These are phyloP conservation scores for Hippopotamyrus pictus DNA, from an alignment of 2,797 vertebrate species.

Conservation along the genomic window DNA sequence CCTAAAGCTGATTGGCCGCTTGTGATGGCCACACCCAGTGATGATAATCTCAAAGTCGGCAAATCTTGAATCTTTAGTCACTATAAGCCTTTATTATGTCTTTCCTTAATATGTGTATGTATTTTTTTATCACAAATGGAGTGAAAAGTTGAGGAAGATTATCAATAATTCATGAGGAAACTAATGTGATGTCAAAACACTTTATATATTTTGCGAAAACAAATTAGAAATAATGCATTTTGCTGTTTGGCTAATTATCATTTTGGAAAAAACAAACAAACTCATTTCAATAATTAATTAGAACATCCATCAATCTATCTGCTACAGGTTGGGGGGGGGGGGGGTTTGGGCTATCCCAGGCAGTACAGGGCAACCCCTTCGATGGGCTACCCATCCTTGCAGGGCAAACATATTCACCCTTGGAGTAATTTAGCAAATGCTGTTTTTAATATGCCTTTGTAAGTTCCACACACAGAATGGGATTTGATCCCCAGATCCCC, in stretches of 20 bases:
- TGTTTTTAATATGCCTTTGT: neutral
- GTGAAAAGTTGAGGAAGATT: neutral
- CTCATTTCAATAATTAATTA: neutral
- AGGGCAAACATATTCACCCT: neutral
- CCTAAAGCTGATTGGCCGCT: neutral
- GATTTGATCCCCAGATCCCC: neutral
- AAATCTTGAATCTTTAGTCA: neutral
- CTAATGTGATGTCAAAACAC: conserved; percentile 7
- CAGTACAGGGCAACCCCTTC: neutral
- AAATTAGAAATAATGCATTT: neutral
- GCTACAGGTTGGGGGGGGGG: neutral
- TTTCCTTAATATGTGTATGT: neutral
- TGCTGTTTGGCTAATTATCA: neutral
- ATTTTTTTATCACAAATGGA: neutral
- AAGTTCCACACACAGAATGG: neutral
- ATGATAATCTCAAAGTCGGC: neutral
- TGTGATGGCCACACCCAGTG: neutral
- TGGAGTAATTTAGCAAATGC: neutral
- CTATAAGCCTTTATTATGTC: neutral
- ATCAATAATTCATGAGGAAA: neutral
- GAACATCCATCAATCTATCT: neutral
- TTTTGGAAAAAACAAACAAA: neutral
- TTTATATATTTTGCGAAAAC: neutral
- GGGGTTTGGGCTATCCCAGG: neutral
- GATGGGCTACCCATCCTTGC: neutral